Percentiles rank a stretch among this genome's conserved stretches.
phyloP scores from a whole-genome alignment of 2,888 invertebrate species.

The Antheraea yamamai region DNA sequence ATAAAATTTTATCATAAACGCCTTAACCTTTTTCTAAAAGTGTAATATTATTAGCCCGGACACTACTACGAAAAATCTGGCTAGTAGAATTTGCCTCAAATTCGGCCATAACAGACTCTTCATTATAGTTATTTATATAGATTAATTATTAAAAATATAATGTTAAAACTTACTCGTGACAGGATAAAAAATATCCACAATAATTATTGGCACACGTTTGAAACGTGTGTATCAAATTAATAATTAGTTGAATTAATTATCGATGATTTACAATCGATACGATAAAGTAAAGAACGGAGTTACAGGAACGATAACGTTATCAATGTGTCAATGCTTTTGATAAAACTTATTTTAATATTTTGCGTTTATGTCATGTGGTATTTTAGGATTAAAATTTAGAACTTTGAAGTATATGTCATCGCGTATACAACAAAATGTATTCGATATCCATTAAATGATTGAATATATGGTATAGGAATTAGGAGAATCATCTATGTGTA shows the following conservation, averaged over 20 bases:
- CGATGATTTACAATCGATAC: conserved; percentile 13
- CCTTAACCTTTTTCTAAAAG: too few species aligned
- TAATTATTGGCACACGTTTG: not conserved
- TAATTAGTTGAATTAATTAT: not conserved
- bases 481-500: too few species aligned
- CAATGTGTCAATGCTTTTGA: not conserved
- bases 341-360: not conserved
- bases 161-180: not conserved
- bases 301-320: not conserved
- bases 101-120: too few species aligned
- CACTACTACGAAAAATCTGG: too few species aligned
- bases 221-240: not conserved
- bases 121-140: too few species aligned
- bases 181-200: not conserved
- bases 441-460: too few species aligned
- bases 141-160: not conserved
- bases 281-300: conserved; percentile 2
- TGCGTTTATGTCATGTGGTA: not conserved
- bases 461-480: too few species aligned
- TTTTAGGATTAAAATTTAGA: not conserved
- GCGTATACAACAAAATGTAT: too few species aligned
- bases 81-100: too few species aligned
- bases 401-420: too few species aligned
- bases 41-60: too few species aligned
- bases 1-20: too few species aligned